Evolutionary conservation across 2,797 vertebrate genomes (phyloP), one percentile per base, ranked within the genome.

Genomic region (Merluccius polli): DNA sequence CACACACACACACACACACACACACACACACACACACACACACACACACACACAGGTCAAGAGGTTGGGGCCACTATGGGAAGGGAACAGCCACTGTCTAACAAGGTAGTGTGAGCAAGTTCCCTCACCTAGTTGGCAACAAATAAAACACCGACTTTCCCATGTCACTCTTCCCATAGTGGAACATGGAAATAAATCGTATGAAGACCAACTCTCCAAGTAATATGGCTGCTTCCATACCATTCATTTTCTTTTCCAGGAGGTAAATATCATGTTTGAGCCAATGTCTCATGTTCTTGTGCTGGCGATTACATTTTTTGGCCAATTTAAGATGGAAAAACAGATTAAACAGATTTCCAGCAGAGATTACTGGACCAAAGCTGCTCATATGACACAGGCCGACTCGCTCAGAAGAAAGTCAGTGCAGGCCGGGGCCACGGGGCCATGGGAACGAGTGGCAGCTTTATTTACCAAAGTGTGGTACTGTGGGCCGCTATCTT

Each of bases 71-170:
- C 78, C 75, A 70, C 75, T 73, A 29, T 31, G 79, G 68, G 78
- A 75, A 79, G 79, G 68, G 78, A 75, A 79, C 76, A 74, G 75
- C 83, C 79, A 82, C 76, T 78, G 79, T 74, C 78, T 81, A 75
- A 78, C 78, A 79, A 67, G 70, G 71, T 78, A 74, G 81, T 87
- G 84, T 82, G 72, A 83, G 74, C 38, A 69, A 78, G 75, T 75
- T 35, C 36, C 38, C 68, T 68, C 77, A 86, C 44, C 82, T 85
- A 80, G 87, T 87, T 85, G 86, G 44, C 83, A 84, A 71, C 75
- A 71, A 72, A 74, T 32, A 74, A 21, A 38, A 13, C 35, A 31
- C 73, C 24, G 44, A 67, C 73, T 72, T 35, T 70, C 31, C 69
- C 31, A 35, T 35, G 21, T 71, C 70, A 27, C n/a, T 4, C 3